phyloP scores from a whole-genome alignment of 2,113 vertebrate species.

The Tursiops truncatus region DNA sequence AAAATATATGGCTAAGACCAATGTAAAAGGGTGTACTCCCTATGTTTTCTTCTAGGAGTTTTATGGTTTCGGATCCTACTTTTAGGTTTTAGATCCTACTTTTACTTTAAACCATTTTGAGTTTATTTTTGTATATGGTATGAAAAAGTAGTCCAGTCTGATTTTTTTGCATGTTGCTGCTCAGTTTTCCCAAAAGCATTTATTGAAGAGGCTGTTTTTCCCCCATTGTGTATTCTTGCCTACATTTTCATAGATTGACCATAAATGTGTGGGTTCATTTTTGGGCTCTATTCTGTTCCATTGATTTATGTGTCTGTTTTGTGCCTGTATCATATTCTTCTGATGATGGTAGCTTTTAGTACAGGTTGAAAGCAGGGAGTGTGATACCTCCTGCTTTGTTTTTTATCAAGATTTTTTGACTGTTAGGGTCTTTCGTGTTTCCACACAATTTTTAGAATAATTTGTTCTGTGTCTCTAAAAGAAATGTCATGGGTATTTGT shows the following conservation, averaged over 20 bases:
- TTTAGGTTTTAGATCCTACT: not conserved
- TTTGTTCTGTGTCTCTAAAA: not conserved
- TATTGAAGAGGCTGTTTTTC: not conserved
- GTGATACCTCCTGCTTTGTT: not conserved
- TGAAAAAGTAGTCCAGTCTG: not conserved
- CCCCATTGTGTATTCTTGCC: not conserved
- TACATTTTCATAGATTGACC: not conserved
- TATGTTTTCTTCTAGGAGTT: not conserved
- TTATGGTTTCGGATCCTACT: not conserved
- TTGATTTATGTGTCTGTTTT: not conserved
- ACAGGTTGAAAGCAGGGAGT: not conserved
- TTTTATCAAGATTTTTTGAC: not conserved
- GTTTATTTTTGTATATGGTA: not conserved
- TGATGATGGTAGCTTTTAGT: not conserved
- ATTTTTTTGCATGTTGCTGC: not conserved
- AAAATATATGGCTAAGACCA: no score
- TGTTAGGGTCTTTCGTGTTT: not conserved
- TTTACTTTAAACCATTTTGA: not conserved
- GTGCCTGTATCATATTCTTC: not conserved
- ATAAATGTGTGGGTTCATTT: not conserved
- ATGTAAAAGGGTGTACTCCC: no score
- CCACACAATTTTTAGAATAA: not conserved
- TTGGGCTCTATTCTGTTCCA: not conserved
- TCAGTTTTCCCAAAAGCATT: not conserved
- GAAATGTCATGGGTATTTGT: not conserved